Base-by-base conservation (phyloP, 2,888 invertebrate genomes). In the Dermolepida albohirtum region DNA sequence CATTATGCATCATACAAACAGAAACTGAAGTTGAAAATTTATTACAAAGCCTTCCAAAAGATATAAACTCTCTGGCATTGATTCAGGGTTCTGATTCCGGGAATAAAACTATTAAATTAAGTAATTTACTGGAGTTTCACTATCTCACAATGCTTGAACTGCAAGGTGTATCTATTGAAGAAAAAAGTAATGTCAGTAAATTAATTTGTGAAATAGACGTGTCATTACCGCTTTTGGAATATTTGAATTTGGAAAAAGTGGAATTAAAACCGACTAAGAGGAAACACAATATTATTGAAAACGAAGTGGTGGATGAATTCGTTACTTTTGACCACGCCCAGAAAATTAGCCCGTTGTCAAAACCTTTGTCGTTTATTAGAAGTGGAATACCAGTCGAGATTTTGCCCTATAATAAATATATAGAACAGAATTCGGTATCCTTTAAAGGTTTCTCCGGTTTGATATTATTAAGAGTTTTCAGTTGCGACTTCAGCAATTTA, bases 331-430 rank as follows among this genome's bases (percentile, higher is more conserved):
- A 82, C 67, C 81, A 80, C 65, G 78, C 78, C 5, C 79, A 80
- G 71, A 82, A 81, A 72, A 72, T 77, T 43, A 79, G 80, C 66
- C 73, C 74, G 11, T 74, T 76, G 27, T 68, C 76, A 4, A 81
- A 81, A 66, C 76, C 80, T 1, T 66, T 78, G 44, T 81, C 83
- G 11, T 76, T 83, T 47, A 69, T 83, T 14, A 77, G 80, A 69
- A 79, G 82, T 69, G 78, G 77, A 6, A 79, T 82, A 1, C 83
- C 86, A 47, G 82, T 85, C 27, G 87, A 88, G 76, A 86, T 90
- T 49, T 77, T 90, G 39, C 89, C 90, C 0, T 91, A 90, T 74
- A 87, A 88, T 66, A 85, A 87, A 52, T 90, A 89, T 75, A 85
- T 87, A 70, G 85, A 87, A 74, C 80, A 86, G 79, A 81, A 84